Percentiles rank a stretch among this genome's conserved stretches.
These are phyloP conservation scores for Lacerta agilis DNA, from an alignment of 2,797 vertebrate species.

Conservation along the genomic window DNA sequence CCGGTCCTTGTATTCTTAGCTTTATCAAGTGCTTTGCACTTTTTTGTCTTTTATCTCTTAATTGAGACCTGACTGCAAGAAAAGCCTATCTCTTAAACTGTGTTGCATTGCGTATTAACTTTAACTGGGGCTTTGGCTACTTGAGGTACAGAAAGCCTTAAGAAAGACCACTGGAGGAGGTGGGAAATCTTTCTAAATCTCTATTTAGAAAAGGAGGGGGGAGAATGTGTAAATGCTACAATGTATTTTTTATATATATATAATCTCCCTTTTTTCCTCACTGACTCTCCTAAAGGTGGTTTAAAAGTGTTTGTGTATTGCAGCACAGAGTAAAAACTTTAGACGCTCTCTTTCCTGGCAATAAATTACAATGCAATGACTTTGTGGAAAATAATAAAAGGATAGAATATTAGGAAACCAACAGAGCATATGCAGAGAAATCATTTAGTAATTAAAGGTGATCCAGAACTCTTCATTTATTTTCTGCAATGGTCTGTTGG, in stretches of 20 bases:
- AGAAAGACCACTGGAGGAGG: conserved; percentile 73
- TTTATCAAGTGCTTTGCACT: conserved; percentile 93
- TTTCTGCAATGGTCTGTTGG: conserved; percentile 44
- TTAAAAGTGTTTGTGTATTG: conserved; percentile 45
- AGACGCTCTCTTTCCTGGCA: conserved; percentile 41
- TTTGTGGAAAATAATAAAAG: conserved; percentile 50
- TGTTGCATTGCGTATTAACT: conserved; percentile 96
- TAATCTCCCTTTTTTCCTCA: conserved; percentile 59
- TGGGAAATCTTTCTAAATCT: conserved; percentile 80
- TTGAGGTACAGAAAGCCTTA: conserved; percentile 78
- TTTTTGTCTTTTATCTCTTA: conserved; percentile 95
- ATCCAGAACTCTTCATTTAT: conserved; percentile 55
- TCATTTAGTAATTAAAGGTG: conserved; percentile 69
- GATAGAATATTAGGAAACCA: conserved; percentile 51
- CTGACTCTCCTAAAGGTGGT: conserved; percentile 4
- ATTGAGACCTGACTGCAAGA: conserved; percentile 94
- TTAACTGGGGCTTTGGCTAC: conserved; percentile 89
- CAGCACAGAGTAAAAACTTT: conserved; percentile 61
- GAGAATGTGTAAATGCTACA: conserved; percentile 78
- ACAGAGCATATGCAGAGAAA: conserved; percentile 49
- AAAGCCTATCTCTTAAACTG: conserved; percentile 94
- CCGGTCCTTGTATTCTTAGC: conserved; percentile 87
- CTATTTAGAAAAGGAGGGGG: conserved; percentile 71
- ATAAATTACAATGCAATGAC: conserved; percentile 66
- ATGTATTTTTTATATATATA: conserved; percentile 38